Conservation (phyloP, 2,888 invertebrate species). For the Arge pagana region DNA sequence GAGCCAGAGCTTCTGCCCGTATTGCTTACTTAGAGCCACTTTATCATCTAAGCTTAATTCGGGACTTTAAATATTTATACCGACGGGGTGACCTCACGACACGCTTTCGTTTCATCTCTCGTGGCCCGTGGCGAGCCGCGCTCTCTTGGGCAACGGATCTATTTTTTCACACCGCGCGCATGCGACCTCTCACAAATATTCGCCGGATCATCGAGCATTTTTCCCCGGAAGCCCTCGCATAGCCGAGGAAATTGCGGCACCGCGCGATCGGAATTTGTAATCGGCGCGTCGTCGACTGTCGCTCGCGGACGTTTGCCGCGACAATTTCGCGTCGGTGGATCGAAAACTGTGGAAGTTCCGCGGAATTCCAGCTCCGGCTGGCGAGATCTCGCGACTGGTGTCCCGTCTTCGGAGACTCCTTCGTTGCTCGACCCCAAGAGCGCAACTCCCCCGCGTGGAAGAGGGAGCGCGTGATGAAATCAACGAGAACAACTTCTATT, state of each 20-base stretch:
- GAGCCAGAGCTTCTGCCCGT: conserved; percentile 46
- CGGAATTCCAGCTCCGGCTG: too few species aligned
- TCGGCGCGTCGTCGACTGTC: too few species aligned
- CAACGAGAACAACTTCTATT: conserved; percentile 55
- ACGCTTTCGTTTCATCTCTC: conserved; percentile 29
- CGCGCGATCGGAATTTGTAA: too few species aligned
- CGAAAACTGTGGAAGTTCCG: too few species aligned
- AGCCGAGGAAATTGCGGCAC: too few species aligned
- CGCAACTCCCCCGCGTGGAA: conserved; percentile 28
- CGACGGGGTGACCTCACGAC: conserved; percentile 51
- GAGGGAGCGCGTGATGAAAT: conserved; percentile 54
- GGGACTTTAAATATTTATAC: conserved; percentile 54
- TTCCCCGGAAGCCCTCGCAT: too few species aligned
- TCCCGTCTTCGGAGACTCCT: conserved; percentile 42
- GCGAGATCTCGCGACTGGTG: too few species aligned
- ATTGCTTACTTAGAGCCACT: conserved; percentile 47
- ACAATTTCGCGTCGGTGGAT: too few species aligned
- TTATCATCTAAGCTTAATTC: conserved; percentile 54
- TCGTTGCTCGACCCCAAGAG: conserved; percentile 49
- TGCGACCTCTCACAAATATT: too few species aligned
- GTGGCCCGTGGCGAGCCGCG: conserved; percentile 13
- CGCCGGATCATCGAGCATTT: too few species aligned
- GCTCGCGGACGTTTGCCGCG: too few species aligned
- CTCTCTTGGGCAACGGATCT: conserved; percentile 32
- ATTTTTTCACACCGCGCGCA: conserved; percentile 35